These are phyloP conservation scores for Brachionus asplanchnoidis DNA, from an alignment of 1,140 invertebrate genomes.

Conservation along the genomic window DNA sequence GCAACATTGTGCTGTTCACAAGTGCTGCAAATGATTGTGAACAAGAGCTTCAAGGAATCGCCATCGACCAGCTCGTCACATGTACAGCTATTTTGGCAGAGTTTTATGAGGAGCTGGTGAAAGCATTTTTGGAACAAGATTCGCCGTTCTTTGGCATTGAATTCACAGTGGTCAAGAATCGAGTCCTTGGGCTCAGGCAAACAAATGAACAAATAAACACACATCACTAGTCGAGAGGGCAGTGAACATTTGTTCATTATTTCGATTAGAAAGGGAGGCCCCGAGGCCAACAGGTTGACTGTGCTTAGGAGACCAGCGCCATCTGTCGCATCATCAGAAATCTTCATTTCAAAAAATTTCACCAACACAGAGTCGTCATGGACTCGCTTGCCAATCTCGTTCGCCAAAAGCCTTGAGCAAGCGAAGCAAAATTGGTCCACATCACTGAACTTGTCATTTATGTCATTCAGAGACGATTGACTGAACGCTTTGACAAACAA, in stretches of 20 bases:
- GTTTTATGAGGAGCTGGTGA: conserved; percentile 61
- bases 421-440: conserved; percentile 74
- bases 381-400: conserved; percentile 36
- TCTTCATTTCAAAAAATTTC: conserved; percentile 37
- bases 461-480: conserved; percentile 77
- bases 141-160: conserved; percentile 75
- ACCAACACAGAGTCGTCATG: conserved; percentile 26
- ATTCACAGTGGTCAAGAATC: conserved; percentile 68
- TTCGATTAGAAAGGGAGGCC: conserved; percentile 52
- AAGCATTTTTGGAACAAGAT: conserved; percentile 92
- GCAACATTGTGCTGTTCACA: conserved; percentile 32
- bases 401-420: not conserved
- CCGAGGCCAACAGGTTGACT: conserved; percentile 38
- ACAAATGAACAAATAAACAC: conserved; percentile 97
- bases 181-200: conserved; percentile 62
- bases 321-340: not conserved
- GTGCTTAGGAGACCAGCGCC: not conserved
- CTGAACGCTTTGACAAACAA: conserved; percentile 95
- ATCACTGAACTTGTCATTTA: conserved; percentile 91
- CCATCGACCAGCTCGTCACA: conserved; percentile 1
- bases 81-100: conserved; percentile 19
- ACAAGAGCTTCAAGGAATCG: conserved; percentile 37
- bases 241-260: conserved; percentile 88
- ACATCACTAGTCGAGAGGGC: conserved; percentile 95
- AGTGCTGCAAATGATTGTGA: conserved; percentile 32